phyloP scores from a whole-genome alignment of 2,113 vertebrate species.

The Anoura caudifer region DNA sequence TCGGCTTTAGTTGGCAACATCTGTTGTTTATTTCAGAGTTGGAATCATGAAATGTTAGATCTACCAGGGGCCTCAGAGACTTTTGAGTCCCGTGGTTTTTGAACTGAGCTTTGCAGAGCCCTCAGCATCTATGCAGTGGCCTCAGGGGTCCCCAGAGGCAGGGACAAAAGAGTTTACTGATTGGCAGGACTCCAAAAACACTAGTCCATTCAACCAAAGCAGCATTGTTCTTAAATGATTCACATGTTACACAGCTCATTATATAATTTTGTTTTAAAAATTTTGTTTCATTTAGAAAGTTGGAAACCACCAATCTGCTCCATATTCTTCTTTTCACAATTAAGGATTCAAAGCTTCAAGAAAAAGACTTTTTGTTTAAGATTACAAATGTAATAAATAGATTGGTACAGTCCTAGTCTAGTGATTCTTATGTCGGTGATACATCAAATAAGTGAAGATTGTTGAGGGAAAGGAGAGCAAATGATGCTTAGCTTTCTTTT shows the following conservation, averaged over 20 bases:
- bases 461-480: background rate
- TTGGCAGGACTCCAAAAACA: conserved; percentile 24
- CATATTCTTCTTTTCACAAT: conserved; percentile 33
- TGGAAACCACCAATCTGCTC: conserved; percentile 26
- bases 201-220: background rate
- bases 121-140: background rate
- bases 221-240: conserved; percentile 40
- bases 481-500: background rate
- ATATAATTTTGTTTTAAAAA: conserved; percentile 26
- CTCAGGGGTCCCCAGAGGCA: background rate
- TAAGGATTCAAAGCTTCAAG: background rate
- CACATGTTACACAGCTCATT: conserved; percentile 15
- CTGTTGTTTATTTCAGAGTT: conserved; percentile 76
- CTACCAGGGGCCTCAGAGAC: conserved; percentile 47
- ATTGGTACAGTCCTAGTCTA: background rate
- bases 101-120: conserved; percentile 53
- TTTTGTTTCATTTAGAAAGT: conserved; percentile 32
- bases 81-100: conserved; percentile 59
- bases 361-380: background rate
- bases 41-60: conserved; percentile 72
- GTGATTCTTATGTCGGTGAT: background rate
- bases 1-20: conserved; percentile 65
- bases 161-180: conserved; percentile 4
- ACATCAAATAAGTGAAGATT: background rate
- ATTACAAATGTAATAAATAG: background rate